Percentiles rank a stretch among this genome's conserved stretches.
Conservation (phyloP, 2,888 invertebrate genomes). For the Abrostola triplasia region DNA sequence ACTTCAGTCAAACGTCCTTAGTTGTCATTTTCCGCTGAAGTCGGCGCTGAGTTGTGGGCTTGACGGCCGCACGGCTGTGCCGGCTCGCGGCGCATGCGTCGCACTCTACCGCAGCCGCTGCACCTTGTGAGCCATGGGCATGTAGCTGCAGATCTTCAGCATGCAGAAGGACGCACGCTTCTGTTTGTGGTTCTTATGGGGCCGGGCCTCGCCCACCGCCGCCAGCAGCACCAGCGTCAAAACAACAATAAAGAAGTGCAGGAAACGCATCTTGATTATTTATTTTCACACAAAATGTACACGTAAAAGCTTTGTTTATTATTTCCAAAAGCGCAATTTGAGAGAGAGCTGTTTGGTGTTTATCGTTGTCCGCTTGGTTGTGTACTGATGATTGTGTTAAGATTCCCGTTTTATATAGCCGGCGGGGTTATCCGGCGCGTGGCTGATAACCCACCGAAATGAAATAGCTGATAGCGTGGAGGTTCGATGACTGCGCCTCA, state of each 20-base stretch:
- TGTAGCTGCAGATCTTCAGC: slow-evolving; percentile 76
- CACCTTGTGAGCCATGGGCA: slow-evolving; percentile 59
- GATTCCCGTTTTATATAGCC: slow-evolving; percentile 75
- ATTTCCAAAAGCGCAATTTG: slow-evolving; percentile 36
- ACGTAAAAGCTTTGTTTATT: slow-evolving; percentile 38
- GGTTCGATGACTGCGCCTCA: slow-evolving; percentile 85
- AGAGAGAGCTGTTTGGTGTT: slow-evolving; percentile 52
- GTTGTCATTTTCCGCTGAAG: slow-evolving; percentile 3
- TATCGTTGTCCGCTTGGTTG: slow-evolving; percentile 68
- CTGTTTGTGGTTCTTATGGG: slow-evolving; percentile 61
- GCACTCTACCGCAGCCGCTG: slow-evolving; percentile 49
- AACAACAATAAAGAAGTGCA: slow-evolving; percentile 66
- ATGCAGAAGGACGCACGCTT: slow-evolving; percentile 73
- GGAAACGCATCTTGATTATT: slow-evolving; percentile 74
- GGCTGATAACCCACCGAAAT: slow-evolving; percentile 82
- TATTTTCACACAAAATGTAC: slow-evolving; percentile 21
- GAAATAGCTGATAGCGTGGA: slow-evolving; percentile 61
- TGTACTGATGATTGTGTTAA: slow-evolving; percentile 72
- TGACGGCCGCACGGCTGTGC: slow-evolving; percentile 5
- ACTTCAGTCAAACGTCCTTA: slow-evolving; percentile 5
- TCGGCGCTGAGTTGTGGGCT: slow-evolving; percentile 6
- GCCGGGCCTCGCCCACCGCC: slow-evolving; percentile 62
- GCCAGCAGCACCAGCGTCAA: slow-evolving; percentile 64
- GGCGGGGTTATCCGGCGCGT: slow-evolving; percentile 83
- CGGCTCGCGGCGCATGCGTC: neutral